Conservation (phyloP, 2,888 invertebrate genomes). For the Tetropium fuscum region DNA sequence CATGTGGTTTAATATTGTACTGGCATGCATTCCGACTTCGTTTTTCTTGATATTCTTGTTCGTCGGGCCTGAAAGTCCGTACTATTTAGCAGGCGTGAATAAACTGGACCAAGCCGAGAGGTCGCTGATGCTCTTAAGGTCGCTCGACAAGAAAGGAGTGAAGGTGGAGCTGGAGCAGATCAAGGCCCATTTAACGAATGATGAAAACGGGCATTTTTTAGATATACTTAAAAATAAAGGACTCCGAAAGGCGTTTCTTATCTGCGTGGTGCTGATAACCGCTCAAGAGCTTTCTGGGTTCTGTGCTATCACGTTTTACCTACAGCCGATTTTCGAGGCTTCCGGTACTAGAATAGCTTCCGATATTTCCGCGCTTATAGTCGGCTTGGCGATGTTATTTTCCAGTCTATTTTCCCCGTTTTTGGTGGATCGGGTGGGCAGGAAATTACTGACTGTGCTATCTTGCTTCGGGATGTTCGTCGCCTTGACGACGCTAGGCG, state of each 20-base stretch:
- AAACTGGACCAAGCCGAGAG: constrained; percentile 34
- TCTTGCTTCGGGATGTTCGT: constrained; percentile 76
- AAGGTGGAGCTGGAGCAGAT: constrained; percentile 63
- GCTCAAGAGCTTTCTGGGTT: constrained; percentile 90
- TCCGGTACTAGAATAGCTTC: constrained; percentile 71
- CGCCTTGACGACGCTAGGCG: constrained; percentile 70
- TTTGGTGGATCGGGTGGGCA: constrained; percentile 81
- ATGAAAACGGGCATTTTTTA: constrained; percentile 55
- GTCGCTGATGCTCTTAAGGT: constrained; percentile 30
- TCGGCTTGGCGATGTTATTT: constrained; percentile 78
- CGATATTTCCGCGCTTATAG: constrained; percentile 77
- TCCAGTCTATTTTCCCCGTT: constrained; percentile 77
- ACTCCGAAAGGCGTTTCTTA: constrained; percentile 81
- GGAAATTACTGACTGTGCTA: constrained; percentile 75
- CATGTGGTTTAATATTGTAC: constrained; percentile 44
- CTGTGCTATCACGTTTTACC: constrained; percentile 85
- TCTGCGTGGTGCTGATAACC: constrained; percentile 78
- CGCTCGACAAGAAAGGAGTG: no score
- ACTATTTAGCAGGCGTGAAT: constrained; percentile 37
- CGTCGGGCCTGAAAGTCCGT: constrained; percentile 46
- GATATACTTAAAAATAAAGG: constrained; percentile 68
- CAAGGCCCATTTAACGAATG: no score
- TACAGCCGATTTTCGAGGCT: constrained; percentile 76
- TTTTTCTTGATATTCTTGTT: constrained; percentile 39
- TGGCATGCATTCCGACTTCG: constrained; percentile 38